Percentiles rank a stretch among this genome's conserved stretches.
Evolutionary conservation across 1,140 invertebrate genomes (phyloP).

Genomic region (Archegozetes longisetosus): DNA sequence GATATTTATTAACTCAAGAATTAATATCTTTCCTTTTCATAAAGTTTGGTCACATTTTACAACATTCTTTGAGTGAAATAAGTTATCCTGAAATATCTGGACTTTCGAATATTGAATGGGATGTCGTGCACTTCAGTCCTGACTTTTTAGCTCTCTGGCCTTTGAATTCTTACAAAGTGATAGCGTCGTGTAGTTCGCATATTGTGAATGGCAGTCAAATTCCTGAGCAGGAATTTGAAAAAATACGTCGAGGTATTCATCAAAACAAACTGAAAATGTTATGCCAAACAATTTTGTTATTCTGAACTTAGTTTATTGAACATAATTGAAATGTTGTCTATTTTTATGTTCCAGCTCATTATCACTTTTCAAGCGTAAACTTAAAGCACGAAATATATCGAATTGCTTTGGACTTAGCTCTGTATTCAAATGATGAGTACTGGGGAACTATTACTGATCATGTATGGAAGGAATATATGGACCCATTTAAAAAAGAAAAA

Average conservation of each 20-base stretch:
- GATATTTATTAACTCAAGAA: background rate
- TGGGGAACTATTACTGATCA: constrained; percentile 58
- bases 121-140: constrained; percentile 58
- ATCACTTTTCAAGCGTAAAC: constrained; percentile 57
- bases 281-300: constrained; percentile 2
- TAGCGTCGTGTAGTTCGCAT: constrained; percentile 51
- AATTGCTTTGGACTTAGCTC: constrained; percentile 63
- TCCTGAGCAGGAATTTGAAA: constrained; percentile 43
- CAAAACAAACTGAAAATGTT: background rate
- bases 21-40: constrained; percentile 17
- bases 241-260: constrained; percentile 35
- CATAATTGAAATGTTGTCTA: background rate
- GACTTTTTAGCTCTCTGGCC: constrained; percentile 62
- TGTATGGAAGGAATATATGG: constrained; percentile 57
- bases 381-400: constrained; percentile 65
- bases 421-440: constrained; percentile 51
- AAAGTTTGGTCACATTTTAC: constrained; percentile 62
- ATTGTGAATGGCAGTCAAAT: constrained; percentile 47
- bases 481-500: constrained; percentile 48
- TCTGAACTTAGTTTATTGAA: background rate
- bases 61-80: constrained; percentile 59
- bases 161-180: constrained; percentile 47
- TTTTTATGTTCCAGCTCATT: constrained; percentile 31
- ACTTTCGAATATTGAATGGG: constrained; percentile 74
- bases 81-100: constrained; percentile 67